Base-by-base conservation (phyloP, 2,113 vertebrate species). In the Bostrychus sinensis region DNA sequence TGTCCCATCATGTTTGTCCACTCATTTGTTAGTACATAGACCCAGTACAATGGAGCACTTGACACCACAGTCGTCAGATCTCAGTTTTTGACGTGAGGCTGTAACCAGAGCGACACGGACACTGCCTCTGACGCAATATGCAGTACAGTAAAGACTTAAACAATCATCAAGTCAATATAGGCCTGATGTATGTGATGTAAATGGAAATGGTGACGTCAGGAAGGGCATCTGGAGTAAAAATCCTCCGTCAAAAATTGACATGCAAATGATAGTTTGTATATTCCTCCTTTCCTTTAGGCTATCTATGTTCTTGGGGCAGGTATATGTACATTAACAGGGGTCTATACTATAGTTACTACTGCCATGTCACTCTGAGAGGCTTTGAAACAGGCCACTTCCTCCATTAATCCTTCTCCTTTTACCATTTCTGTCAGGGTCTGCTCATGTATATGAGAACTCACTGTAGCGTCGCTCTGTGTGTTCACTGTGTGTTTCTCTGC, bases 351-450 rank as follows among this genome's bases (percentile, higher is more conserved):
- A n/a, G n/a, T n/a, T n/a, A n/a, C n/a, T n/a, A n/a, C n/a, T n/a
- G n/a, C n/a, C n/a, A n/a, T n/a, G n/a, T n/a, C n/a, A n/a, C n/a
- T n/a, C n/a, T n/a, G n/a, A n/a, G n/a, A n/a, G n/a, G n/a, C n/a
- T n/a, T n/a, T n/a, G n/a, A n/a, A n/a, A n/a, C n/a, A n/a, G n/a
- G n/a, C n/a, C n/a, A n/a, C n/a, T n/a, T n/a, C n/a, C n/a, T n/a
- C n/a, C n/a, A n/a, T n/a, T n/a, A n/a, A n/a, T n/a, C n/a, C n/a
- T n/a, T n/a, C 70, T 85, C 72, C 75, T 74, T 83, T 88, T 77
- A 86, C 83, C 66, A 66, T 56, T 61, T 58, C 78, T 66, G 81
- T 76, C 74, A 78, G 36, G 45, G 66, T 66, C n/a, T 14, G 37
- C 30, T 51, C 19, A 45, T 50, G 34, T 62, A 20, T 69, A 45